phyloP scores from a whole-genome alignment of 2,797 vertebrate genomes.

The Brachyrhaphis roseni region DNA sequence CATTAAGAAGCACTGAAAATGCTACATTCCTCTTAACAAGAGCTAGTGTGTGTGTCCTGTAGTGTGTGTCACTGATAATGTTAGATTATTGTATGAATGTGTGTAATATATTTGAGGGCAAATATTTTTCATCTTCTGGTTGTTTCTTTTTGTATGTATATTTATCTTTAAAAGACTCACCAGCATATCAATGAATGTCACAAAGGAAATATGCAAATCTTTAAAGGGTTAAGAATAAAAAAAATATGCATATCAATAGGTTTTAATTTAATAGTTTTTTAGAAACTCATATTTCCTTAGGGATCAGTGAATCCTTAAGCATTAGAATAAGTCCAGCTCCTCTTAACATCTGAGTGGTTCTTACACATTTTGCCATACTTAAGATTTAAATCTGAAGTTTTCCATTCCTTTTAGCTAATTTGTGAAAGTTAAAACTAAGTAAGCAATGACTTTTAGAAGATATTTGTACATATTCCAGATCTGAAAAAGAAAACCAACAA shows the following conservation, averaged over 20 bases:
- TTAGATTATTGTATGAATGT: neutral
- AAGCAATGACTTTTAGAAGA: neutral
- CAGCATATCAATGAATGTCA: neutral
- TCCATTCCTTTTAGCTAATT: neutral
- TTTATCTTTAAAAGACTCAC: neutral
- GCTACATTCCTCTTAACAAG: neutral
- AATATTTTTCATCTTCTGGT: neutral
- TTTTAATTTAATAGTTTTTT: neutral
- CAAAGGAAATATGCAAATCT: neutral
- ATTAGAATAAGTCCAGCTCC: neutral
- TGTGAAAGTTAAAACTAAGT: neutral
- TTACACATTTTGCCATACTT: neutral
- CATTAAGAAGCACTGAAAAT: neutral
- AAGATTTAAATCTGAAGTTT: neutral
- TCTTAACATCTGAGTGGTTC: neutral
- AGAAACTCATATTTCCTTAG: neutral
- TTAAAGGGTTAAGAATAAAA: neutral
- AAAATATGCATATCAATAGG: neutral
- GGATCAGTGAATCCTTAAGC: neutral
- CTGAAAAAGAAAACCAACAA: neutral
- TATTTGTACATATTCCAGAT: neutral
- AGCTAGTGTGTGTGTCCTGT: neutral
- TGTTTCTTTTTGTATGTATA: neutral
- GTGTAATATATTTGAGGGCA: neutral
- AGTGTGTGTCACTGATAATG: neutral